phyloP scores from a whole-genome alignment of 2,113 vertebrate genomes.

The Rostratula benghalensis region DNA sequence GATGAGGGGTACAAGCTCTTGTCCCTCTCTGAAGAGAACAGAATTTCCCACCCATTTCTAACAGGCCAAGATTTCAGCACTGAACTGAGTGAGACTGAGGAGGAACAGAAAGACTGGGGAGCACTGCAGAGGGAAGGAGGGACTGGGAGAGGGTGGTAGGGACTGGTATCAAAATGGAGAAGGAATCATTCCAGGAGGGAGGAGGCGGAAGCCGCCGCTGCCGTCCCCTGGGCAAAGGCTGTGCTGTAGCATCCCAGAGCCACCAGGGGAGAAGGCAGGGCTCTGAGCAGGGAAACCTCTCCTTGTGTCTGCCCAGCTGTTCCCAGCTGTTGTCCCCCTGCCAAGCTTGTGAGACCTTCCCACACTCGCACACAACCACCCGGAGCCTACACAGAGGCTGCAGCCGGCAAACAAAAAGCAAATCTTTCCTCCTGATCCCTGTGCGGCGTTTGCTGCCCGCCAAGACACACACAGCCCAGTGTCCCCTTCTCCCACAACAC shows the following conservation, averaged over 20 bases:
- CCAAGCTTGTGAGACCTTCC: not conserved
- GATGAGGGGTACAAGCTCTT: not conserved
- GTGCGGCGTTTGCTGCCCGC: accelerated
- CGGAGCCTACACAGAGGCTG: not conserved
- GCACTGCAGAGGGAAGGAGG: not conserved
- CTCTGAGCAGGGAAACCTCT: not conserved
- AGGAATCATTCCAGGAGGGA: not conserved
- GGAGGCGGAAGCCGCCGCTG: not conserved
- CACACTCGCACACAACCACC: not conserved
- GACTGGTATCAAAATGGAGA: not conserved
- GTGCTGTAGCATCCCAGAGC: not conserved
- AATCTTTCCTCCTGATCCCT: not conserved
- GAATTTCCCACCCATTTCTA: not conserved
- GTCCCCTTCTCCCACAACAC: not conserved
- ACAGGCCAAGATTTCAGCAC: not conserved
- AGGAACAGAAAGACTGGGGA: not conserved
- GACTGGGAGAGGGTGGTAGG: not conserved
- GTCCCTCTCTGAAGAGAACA: too few species aligned
- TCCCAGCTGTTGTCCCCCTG: not conserved
- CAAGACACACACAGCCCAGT: not conserved
- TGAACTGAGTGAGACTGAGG: not conserved
- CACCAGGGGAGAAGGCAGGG: not conserved
- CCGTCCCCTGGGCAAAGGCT: not conserved
- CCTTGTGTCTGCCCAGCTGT: not conserved
- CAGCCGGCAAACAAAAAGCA: accelerated